Conservation (phyloP, 2,797 vertebrate genomes). For the Aldrovandia affinis region DNA sequence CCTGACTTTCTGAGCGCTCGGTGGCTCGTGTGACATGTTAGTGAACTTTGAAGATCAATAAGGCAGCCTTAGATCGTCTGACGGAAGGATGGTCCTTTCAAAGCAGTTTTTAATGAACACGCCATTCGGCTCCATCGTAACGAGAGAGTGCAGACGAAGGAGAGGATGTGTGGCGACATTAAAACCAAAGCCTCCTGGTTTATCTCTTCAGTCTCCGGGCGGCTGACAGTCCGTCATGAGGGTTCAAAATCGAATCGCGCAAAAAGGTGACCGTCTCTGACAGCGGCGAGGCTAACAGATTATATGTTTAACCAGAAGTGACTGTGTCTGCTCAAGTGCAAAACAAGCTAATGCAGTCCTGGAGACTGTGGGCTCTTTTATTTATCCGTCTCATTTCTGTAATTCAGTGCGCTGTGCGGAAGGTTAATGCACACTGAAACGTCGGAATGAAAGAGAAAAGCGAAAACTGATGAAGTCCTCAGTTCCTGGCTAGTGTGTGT, state of each 20-base stretch:
- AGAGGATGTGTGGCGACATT: background rate
- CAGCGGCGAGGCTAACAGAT: slow-evolving; percentile 16
- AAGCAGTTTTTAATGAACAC: too few relatives aligned
- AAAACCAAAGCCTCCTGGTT: background rate
- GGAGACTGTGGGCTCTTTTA: background rate
- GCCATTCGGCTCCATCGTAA: background rate
- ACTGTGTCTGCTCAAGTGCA: slow-evolving; percentile 30
- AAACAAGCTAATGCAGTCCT: slow-evolving; percentile 24
- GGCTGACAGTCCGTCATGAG: slow-evolving; percentile 11
- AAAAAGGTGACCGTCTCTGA: slow-evolving; percentile 28
- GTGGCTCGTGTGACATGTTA: background rate
- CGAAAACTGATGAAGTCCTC: slow-evolving; percentile 19
- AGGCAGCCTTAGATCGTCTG: too few relatives aligned
- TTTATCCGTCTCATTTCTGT: slow-evolving; percentile 21
- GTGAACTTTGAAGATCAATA: background rate
- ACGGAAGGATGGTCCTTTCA: too few relatives aligned
- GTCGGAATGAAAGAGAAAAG: background rate
- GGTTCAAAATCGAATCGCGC: slow-evolving; percentile 25
- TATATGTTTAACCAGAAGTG: slow-evolving; percentile 32
- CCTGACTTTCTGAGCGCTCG: background rate
- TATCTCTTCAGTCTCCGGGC: background rate
- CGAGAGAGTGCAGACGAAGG: background rate
- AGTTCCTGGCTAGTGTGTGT: background rate
- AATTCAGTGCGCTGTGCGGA: background rate
- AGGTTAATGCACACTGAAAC: slow-evolving; percentile 16